Conservation (phyloP, 1,140 invertebrate genomes). For the Heliothis virescens region DNA sequence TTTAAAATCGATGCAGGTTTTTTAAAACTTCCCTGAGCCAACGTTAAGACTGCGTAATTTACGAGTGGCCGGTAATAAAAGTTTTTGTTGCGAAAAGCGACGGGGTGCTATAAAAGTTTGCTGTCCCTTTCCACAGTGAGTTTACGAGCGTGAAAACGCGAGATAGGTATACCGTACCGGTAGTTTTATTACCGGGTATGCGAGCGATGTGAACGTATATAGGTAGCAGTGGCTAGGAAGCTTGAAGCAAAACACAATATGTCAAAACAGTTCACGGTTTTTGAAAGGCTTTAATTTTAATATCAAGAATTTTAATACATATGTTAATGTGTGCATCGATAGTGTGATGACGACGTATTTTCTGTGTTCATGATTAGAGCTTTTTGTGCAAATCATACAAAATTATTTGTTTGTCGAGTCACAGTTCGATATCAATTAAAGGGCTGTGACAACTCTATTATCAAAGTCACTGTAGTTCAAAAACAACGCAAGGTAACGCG, state of each 20-base stretch:
- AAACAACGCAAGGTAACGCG: too few species aligned
- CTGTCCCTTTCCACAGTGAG: constrained; percentile 69
- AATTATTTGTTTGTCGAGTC: too few species aligned
- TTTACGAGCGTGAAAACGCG: constrained; percentile 76
- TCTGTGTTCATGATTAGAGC: too few species aligned
- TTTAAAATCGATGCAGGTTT: constrained; percentile 43
- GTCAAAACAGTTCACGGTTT: constrained; percentile 12
- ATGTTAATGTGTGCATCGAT: too few species aligned
- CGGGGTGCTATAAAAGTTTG: constrained; percentile 70
- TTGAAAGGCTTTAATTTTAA: constrained; percentile 12
- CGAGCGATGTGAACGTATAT: constrained; percentile 61
- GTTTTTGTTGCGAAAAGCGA: constrained; percentile 79
- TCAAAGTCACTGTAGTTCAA: too few species aligned
- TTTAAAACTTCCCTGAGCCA: constrained; percentile 58
- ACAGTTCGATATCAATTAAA: too few species aligned
- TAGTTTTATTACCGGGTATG: constrained; percentile 73
- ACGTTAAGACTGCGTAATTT: constrained; percentile 77
- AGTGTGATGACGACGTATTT: too few species aligned
- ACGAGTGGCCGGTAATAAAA: constrained; percentile 79
- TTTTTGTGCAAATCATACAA: too few species aligned
- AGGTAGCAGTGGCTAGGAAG: constrained; percentile 51
- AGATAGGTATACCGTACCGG: constrained; percentile 76
- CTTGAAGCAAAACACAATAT: constrained; percentile 45
- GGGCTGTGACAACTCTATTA: too few species aligned
- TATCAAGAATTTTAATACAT: neutral